phyloP scores from a whole-genome alignment of 2,113 vertebrate genomes.

The Columba janthina region DNA sequence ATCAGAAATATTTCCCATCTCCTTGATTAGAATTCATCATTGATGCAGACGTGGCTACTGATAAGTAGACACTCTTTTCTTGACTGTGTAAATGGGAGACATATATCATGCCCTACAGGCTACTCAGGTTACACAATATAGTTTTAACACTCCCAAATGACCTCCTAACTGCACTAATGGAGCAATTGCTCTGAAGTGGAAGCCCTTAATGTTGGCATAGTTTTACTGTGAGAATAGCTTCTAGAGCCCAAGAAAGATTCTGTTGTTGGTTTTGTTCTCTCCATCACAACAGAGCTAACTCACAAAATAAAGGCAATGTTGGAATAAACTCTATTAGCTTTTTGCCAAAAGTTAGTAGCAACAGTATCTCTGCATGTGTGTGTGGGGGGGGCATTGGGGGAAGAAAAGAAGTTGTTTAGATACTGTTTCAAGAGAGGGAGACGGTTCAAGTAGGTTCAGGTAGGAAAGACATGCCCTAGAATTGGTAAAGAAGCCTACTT shows the following conservation, averaged over 20 bases:
- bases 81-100: neutral
- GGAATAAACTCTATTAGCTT: neutral
- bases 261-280: rapidly evolving
- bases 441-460: neutral
- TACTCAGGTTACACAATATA: neutral
- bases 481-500: neutral
- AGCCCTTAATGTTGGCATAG: neutral
- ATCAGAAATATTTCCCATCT: neutral
- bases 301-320: neutral
- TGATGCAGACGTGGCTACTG: neutral
- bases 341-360: neutral
- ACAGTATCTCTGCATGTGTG: neutral
- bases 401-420: neutral
- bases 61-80: neutral
- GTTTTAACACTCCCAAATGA: neutral
- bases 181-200: neutral
- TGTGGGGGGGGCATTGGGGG: no score
- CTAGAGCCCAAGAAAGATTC: neutral
- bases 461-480: neutral
- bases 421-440: neutral
- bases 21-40: neutral
- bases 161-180: neutral
- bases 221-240: neutral
- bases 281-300: neutral
- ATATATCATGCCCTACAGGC: neutral